phyloP scores from a whole-genome alignment of 2,113 vertebrate species.

The Melanerpes formicivorus region DNA sequence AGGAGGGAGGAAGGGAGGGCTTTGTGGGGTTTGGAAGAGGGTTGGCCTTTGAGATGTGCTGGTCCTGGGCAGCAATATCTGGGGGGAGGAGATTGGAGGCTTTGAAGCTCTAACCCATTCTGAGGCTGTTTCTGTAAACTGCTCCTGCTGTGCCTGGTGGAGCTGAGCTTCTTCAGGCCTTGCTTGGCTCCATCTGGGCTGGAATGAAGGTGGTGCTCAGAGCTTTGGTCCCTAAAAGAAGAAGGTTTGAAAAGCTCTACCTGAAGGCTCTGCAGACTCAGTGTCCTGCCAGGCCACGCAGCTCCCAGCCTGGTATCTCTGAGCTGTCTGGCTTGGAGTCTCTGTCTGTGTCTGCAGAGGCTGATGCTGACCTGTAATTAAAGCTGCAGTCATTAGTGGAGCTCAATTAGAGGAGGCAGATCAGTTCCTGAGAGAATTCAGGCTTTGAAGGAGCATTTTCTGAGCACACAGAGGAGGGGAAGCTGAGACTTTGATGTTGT shows the following conservation, averaged over 20 bases:
- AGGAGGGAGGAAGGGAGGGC: not conserved
- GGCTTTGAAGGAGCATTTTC: not conserved
- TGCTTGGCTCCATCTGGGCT: too few relatives aligned
- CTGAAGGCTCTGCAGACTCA: not conserved
- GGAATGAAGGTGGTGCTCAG: too few relatives aligned
- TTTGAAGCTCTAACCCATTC: too few relatives aligned
- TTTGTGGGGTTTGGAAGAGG: not conserved
- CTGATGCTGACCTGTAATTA: slow-evolving; percentile 2
- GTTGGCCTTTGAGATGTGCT: not conserved
- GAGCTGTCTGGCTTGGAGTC: not conserved
- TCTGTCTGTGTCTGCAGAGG: not conserved
- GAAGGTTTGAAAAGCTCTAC: not conserved
- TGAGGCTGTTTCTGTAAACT: too few relatives aligned
- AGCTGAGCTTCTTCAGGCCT: too few relatives aligned
- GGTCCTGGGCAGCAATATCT: not conserved
- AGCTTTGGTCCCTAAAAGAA: too few relatives aligned
- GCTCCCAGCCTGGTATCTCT: not conserved
- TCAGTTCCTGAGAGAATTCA: not conserved
- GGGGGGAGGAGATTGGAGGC: not conserved
- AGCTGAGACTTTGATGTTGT: not conserved
- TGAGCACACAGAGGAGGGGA: not conserved
- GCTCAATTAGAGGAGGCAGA: slow-evolving; percentile 20
- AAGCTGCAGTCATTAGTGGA: not conserved
- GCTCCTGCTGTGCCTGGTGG: too few relatives aligned
- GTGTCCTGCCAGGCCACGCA: not conserved